These are phyloP conservation scores for Margarornis squamiger DNA, from an alignment of 2,797 vertebrate species.

Conservation along the genomic window DNA sequence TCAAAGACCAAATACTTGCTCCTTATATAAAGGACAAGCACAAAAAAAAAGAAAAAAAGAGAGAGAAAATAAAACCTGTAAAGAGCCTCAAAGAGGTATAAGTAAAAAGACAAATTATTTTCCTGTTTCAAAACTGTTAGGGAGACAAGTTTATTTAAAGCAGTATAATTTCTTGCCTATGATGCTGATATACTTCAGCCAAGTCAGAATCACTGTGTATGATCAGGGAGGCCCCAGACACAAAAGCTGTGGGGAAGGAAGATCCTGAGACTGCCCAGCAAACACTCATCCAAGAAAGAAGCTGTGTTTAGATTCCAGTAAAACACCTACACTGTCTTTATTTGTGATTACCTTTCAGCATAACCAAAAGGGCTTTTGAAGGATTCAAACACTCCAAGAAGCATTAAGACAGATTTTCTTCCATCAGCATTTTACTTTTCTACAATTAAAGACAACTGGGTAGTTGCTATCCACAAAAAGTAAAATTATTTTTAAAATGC, in stretches of 20 bases:
- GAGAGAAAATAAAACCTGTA: neutral
- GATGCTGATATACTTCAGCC: neutral
- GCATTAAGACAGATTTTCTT: neutral
- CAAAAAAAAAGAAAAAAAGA: neutral
- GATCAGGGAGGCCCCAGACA: neutral
- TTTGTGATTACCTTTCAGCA: neutral
- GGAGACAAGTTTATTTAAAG: neutral
- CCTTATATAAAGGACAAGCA: neutral
- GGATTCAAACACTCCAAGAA: neutral
- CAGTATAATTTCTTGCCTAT: neutral
- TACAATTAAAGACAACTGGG: neutral
- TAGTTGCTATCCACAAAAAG: neutral
- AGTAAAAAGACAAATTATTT: neutral
- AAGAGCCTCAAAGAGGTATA: neutral
- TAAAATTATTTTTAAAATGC: neutral
- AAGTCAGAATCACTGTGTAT: neutral
- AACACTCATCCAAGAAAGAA: conserved; percentile 7
- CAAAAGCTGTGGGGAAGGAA: conserved; percentile 6
- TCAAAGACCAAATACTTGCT: conserved; percentile 7
- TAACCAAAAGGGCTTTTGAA: conserved; percentile 17
- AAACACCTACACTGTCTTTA: neutral
- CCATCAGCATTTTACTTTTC: neutral
- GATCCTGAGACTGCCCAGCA: conserved; percentile 15
- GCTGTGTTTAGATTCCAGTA: neutral
- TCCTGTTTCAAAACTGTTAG: neutral